These are phyloP conservation scores for Cotesia typhae DNA, from an alignment of 1,140 invertebrate species.

Conservation along the genomic window DNA sequence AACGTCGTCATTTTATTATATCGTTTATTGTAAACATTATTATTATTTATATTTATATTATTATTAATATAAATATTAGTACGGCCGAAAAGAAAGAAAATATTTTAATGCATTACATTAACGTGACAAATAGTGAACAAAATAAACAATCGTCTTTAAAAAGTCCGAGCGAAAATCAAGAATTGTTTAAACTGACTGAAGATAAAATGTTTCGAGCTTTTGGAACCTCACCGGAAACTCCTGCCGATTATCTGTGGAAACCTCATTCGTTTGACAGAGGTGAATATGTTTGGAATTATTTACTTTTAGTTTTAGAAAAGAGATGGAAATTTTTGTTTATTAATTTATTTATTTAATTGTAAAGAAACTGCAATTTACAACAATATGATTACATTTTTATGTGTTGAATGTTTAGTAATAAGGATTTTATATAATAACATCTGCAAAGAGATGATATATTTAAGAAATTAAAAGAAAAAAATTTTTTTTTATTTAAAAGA, in stretches of 20 bases:
- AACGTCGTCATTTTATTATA: slow-evolving; percentile 27
- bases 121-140: not conserved
- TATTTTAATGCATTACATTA: not conserved
- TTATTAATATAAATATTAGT: too few relatives aligned
- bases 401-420: too few relatives aligned
- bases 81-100: too few relatives aligned
- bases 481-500: too few relatives aligned
- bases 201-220: slow-evolving; percentile 65
- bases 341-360: too few relatives aligned
- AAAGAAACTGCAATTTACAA: too few relatives aligned
- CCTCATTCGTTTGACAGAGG: slow-evolving; percentile 61
- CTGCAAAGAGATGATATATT: too few relatives aligned
- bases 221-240: slow-evolving; percentile 63
- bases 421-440: too few relatives aligned
- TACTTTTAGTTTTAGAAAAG: not conserved
- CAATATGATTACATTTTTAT: too few relatives aligned
- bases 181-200: slow-evolving; percentile 33
- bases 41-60: not conserved
- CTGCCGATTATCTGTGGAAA: slow-evolving; percentile 61
- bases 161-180: not conserved
- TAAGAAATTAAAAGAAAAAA: too few relatives aligned
- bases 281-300: slow-evolving; percentile 34
- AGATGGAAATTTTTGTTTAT: not conserved
- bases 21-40: slow-evolving; percentile 11
- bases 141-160: not conserved